Evolutionary conservation across 2,113 vertebrate species (phyloP).

Genomic region (Arenaria interpres): DNA sequence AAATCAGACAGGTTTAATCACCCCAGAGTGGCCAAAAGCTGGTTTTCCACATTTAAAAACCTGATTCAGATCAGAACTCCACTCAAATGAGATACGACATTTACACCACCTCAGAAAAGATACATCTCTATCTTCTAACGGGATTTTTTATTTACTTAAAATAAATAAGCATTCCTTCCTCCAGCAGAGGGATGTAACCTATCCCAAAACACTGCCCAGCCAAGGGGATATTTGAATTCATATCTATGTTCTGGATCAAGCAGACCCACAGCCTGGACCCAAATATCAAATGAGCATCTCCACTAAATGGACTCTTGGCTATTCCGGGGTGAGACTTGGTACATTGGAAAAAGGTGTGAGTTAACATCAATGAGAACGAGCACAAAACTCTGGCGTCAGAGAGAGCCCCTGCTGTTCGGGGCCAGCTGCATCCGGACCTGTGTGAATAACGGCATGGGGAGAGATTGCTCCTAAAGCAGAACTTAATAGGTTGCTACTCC

Average conservation of each 20-base stretch:
- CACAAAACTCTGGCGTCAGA: neutral
- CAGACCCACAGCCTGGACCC: neutral
- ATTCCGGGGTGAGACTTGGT: neutral
- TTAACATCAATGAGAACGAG: neutral
- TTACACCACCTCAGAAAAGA: neutral
- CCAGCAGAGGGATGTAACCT: neutral
- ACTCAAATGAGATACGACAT: neutral
- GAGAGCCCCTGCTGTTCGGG: fast-evolving
- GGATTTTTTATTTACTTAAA: neutral
- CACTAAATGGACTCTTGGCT: neutral
- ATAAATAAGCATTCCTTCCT: neutral
- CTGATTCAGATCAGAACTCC: neutral
- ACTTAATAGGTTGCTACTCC: neutral
- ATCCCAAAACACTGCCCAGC: neutral
- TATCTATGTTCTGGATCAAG: neutral
- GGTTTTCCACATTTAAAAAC: neutral
- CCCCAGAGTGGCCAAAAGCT: neutral
- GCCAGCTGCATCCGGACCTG: neutral
- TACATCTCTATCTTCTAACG: neutral
- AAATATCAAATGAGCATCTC: neutral
- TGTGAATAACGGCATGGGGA: neutral
- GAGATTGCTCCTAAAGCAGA: neutral
- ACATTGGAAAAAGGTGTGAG: neutral
- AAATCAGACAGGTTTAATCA: neutral
- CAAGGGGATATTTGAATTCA: neutral